phyloP scores from a whole-genome alignment of 2,797 vertebrate genomes.

The Hoplostethus mediterraneus region DNA sequence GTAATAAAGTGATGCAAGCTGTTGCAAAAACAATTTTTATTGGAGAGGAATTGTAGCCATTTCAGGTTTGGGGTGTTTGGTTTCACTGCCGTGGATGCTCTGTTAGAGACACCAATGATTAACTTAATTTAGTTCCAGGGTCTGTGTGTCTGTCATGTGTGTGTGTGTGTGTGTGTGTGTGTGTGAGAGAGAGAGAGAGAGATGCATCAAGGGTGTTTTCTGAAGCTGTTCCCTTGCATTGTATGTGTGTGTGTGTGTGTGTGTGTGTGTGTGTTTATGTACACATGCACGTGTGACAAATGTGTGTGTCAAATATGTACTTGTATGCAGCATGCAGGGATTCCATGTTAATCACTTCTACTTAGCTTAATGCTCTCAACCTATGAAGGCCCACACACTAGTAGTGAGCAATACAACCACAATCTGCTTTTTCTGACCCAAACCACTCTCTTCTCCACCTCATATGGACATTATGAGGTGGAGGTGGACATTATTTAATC shows the following conservation, averaged over 20 bases:
- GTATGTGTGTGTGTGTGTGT: slow-evolving; percentile 3
- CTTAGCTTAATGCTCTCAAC: not conserved
- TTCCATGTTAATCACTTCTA: not conserved
- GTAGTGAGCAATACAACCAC: not conserved
- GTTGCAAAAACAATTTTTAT: slow-evolving; percentile 58
- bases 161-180: not conserved
- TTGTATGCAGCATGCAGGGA: not conserved
- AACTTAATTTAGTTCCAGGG: slow-evolving; percentile 28
- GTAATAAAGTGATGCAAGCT: slow-evolving; percentile 77
- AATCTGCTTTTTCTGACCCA: not conserved
- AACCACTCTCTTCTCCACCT: not conserved
- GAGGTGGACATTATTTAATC: no score
- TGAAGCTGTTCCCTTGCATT: not conserved
- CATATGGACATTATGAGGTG: not conserved
- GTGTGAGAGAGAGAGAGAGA: not conserved
- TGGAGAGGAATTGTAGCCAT: slow-evolving; percentile 54
- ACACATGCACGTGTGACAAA: slow-evolving; percentile 2
- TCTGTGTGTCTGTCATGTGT: not conserved
- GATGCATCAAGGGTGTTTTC: not conserved
- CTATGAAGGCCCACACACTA: not conserved
- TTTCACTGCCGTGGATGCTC: slow-evolving; percentile 52
- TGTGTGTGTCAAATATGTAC: not conserved
- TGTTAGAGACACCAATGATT: slow-evolving; percentile 46
- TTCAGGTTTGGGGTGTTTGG: slow-evolving; percentile 48
- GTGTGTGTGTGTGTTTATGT: slow-evolving; percentile 4